Base-by-base conservation (phyloP, 2,888 invertebrate species). In the Apodemia duryi region DNA sequence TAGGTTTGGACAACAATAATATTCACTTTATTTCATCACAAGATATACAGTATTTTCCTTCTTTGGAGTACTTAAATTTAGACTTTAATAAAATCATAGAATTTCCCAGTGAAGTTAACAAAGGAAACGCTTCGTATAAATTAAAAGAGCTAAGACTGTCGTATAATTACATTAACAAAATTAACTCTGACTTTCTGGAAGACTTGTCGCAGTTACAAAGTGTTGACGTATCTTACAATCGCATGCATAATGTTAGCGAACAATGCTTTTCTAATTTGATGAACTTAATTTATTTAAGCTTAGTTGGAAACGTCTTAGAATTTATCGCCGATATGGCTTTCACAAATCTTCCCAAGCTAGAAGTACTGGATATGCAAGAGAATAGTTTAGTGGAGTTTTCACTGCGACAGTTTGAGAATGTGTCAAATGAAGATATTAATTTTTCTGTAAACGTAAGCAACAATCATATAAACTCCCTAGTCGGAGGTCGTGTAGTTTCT, bases 1-100 rank as follows among this genome's bases (percentile, higher is more conserved):
- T 97, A 62, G 95, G 96, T 0, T 82, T 97, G 72, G 97, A 97
- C 80, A 96, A 97, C 83, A 97, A 97, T 77, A 95, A 96, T 75
- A 93, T 97, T 69, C 94, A 80, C 63, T 71, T 74, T 64, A 72
- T 86, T 41, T 93, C 95, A 1, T 93, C 94, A 3, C 93, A 94
- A n/a, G 94, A 95, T 1, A 92, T 97, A 61, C 94, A 94, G 66
- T 92, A 94, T 49, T 93, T 95, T 76, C 91, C 92, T 1, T 94
- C 94, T 67, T 80, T 96, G 63, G 95, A 95, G 75, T 97, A 96
- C 83, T 91, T 97, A 35, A 97, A 97, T 82, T 87, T 98, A 74
- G 97, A 97, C 75, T 96, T 96, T 64, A 98, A 97, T 83, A 94
- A 95, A 74, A 89, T 97, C 13, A 93, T 94, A 62, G 88, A 92